phyloP scores from a whole-genome alignment of 2,797 vertebrate genomes.

The Coilia nasus region DNA sequence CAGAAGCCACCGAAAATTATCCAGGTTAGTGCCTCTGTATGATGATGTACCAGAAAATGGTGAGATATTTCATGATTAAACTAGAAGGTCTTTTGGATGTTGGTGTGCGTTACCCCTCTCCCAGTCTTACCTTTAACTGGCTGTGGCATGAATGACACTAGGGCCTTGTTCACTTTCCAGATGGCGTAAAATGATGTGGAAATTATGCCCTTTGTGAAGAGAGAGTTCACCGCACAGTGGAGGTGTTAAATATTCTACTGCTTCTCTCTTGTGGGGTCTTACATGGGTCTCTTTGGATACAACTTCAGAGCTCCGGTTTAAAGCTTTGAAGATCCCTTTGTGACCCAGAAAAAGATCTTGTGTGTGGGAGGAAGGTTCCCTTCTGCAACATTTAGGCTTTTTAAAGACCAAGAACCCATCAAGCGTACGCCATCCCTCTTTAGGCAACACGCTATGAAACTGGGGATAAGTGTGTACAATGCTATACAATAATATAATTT shows the following conservation, averaged over 20 bases:
- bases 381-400: neutral
- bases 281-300: neutral
- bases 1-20: neutral
- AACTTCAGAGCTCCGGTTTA: neutral
- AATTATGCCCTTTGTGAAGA: neutral
- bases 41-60: neutral
- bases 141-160: neutral
- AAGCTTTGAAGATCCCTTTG: neutral
- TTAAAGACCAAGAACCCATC: neutral
- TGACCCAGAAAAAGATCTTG: slow-evolving; percentile 8
- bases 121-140: neutral
- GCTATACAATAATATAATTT: neutral
- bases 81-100: neutral
- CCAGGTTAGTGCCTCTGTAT: neutral
- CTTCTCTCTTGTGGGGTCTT: slow-evolving; percentile 15
- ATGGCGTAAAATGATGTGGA: neutral
- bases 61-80: neutral
- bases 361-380: neutral
- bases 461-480: neutral
- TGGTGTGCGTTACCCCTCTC: neutral
- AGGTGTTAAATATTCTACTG: slow-evolving; percentile 5
- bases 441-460: neutral
- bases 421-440: neutral
- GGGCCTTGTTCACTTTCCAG: neutral
- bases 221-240: neutral